phyloP scores from a whole-genome alignment of 2,797 vertebrate genomes.

The Ispidina picta region DNA sequence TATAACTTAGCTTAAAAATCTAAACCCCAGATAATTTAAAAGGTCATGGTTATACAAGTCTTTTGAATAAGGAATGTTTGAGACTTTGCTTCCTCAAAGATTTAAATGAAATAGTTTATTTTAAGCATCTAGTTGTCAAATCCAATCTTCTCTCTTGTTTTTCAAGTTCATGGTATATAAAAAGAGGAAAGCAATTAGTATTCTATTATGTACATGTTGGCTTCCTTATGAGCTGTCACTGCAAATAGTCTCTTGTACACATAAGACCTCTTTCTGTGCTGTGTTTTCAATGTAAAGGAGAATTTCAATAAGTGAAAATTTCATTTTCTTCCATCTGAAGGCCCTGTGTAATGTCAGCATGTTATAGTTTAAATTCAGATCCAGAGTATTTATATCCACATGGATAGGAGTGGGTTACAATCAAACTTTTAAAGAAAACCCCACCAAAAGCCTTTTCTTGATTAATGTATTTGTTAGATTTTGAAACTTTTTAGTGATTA shows the following conservation, averaged over 20 bases:
- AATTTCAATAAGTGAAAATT: background rate
- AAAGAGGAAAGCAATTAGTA: background rate
- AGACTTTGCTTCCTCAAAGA: background rate
- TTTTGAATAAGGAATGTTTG: background rate
- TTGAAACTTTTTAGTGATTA: background rate
- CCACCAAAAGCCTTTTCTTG: background rate
- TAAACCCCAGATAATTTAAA: background rate
- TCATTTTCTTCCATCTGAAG: background rate
- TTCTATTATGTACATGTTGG: background rate
- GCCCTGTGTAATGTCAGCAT: background rate
- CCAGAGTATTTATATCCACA: background rate
- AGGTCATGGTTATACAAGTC: background rate
- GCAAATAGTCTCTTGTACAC: background rate
- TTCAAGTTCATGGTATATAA: background rate
- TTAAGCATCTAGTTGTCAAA: background rate
- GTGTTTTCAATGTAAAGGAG: background rate
- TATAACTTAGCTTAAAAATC: background rate
- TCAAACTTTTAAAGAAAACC: background rate
- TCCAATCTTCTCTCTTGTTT: background rate
- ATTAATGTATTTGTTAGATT: background rate
- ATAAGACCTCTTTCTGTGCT: background rate
- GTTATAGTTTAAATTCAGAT: background rate
- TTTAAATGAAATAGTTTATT: conserved; percentile 2
- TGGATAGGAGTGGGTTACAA: background rate
- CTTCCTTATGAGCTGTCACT: background rate